phyloP scores from a whole-genome alignment of 1,140 invertebrate species.

The Heterodera carotae region DNA sequence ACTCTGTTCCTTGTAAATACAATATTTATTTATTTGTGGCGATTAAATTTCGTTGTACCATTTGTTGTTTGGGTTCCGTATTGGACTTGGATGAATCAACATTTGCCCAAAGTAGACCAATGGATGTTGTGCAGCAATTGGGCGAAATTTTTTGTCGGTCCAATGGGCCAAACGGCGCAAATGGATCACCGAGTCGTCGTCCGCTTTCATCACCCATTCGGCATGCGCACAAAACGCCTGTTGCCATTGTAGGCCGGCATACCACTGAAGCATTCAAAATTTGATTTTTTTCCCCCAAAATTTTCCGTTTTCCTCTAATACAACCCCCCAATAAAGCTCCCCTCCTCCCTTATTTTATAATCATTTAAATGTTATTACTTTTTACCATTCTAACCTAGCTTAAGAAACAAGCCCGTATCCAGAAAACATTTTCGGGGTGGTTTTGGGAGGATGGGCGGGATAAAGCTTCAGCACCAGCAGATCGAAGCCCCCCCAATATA shows the following conservation, averaged over 20 bases:
- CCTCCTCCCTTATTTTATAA: too few species aligned
- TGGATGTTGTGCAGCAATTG: background rate
- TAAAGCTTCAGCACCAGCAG: too few species aligned
- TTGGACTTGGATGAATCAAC: background rate
- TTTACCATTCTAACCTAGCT: too few species aligned
- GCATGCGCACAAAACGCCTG: slow-evolving; percentile 32
- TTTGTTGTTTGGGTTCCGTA: slow-evolving; percentile 10
- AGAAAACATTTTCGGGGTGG: too few species aligned
- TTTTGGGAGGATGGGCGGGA: too few species aligned
- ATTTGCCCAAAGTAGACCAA: slow-evolving; percentile 15
- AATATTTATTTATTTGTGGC: background rate
- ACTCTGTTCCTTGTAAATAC: too few species aligned
- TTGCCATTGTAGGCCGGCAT: slow-evolving; percentile 37
- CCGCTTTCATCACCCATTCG: slow-evolving; percentile 36
- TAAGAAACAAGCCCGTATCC: too few species aligned
- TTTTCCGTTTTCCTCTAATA: background rate
- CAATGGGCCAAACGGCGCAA: slow-evolving; percentile 28
- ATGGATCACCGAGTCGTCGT: slow-evolving; percentile 38
- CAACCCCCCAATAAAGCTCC: too few species aligned
- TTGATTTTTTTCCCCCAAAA: background rate
- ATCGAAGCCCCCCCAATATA: too few species aligned
- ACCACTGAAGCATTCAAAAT: slow-evolving; percentile 20
- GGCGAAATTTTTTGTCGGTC: slow-evolving; percentile 23
- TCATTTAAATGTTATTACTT: too few species aligned
- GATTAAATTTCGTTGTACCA: slow-evolving; percentile 11